A percentile compares a stretch with the other conserved stretches of the same genome.
Evolutionary conservation across 2,888 invertebrate genomes (phyloP).

Genomic region (Drosophila trichaetosa): DNA sequence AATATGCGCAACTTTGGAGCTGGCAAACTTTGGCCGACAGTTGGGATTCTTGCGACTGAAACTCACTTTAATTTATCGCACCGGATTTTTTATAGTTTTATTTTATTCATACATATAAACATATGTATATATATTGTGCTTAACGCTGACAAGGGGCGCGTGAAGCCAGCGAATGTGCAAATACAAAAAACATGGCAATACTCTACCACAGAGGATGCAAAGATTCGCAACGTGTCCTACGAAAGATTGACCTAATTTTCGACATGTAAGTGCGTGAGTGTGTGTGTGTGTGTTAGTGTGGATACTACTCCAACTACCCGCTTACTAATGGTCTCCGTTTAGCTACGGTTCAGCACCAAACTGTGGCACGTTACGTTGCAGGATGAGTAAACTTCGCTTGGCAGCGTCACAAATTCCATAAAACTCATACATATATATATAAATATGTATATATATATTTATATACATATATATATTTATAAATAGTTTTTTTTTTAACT

Average conservation of each 20-base stretch:
- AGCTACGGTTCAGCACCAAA: slow-evolving; percentile 32
- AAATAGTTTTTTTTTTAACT: neutral
- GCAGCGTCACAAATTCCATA: slow-evolving; percentile 9
- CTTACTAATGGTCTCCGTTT: slow-evolving; percentile 57
- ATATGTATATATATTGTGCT: slow-evolving; percentile 30
- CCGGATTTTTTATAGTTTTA: slow-evolving; percentile 29
- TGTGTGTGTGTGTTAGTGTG: slow-evolving; percentile 18
- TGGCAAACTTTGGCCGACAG: slow-evolving; percentile 39
- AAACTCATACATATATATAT: neutral
- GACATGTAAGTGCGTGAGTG: neutral
- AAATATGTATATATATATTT: neutral
- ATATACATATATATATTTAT: neutral
- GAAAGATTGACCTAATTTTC: slow-evolving; percentile 69
- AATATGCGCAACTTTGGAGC: slow-evolving; percentile 60
- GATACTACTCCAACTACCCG: slow-evolving; percentile 10
- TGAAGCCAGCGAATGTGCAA: slow-evolving; percentile 13
- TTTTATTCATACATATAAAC: slow-evolving; percentile 14
- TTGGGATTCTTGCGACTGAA: slow-evolving; percentile 24
- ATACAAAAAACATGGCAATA: slow-evolving; percentile 42
- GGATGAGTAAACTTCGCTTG: slow-evolving; percentile 31
- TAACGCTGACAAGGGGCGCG: slow-evolving; percentile 21
- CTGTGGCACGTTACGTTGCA: slow-evolving; percentile 13
- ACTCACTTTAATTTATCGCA: slow-evolving; percentile 58
- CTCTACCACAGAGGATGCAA: slow-evolving; percentile 54
- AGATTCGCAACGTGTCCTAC: slow-evolving; percentile 43